These are phyloP conservation scores for Tenebrio molitor DNA, from an alignment of 1,140 invertebrate genomes.

Conservation along the genomic window DNA sequence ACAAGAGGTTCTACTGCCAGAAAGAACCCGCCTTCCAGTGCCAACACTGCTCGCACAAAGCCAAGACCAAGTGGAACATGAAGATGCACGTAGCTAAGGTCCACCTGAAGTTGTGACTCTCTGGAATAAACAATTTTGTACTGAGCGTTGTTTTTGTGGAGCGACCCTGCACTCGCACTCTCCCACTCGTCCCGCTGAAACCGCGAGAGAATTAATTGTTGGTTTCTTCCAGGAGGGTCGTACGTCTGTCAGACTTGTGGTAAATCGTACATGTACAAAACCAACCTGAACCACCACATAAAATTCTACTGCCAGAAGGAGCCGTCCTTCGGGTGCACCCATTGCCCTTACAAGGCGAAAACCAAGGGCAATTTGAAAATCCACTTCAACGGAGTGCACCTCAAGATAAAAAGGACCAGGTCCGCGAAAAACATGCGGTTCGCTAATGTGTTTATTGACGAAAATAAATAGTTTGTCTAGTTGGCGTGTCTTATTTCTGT, in stretches of 20 bases:
- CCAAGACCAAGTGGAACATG: conserved; percentile 55
- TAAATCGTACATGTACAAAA: conserved; percentile 46
- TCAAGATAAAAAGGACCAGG: conserved; percentile 16
- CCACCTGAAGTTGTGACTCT: conserved; percentile 5
- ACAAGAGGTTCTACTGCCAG: conserved; percentile 75
- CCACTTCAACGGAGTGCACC: conserved; percentile 60
- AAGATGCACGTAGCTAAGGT: conserved; percentile 45
- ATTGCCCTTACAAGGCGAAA: conserved; percentile 58
- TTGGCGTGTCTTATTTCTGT: conserved; percentile 69
- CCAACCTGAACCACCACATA: conserved; percentile 63
- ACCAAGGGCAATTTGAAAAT: conserved; percentile 68
- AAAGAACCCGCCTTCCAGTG: conserved; percentile 68
- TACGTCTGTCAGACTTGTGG: conserved; percentile 42
- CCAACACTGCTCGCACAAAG: conserved; percentile 67
- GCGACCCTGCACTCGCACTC: too few species aligned
- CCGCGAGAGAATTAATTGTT: not conserved
- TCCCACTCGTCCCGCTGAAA: too few species aligned
- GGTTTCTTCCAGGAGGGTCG: conserved; percentile 4
- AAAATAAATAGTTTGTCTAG: conserved; percentile 20
- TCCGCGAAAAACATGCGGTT: not conserved
- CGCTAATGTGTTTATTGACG: conserved; percentile 9
- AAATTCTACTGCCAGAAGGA: conserved; percentile 77
- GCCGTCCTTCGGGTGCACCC: conserved; percentile 68
- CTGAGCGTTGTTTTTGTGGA: not conserved
- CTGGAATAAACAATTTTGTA: not conserved